Conservation (phyloP, 2,797 vertebrate species). For the Sciaenops ocellatus region DNA sequence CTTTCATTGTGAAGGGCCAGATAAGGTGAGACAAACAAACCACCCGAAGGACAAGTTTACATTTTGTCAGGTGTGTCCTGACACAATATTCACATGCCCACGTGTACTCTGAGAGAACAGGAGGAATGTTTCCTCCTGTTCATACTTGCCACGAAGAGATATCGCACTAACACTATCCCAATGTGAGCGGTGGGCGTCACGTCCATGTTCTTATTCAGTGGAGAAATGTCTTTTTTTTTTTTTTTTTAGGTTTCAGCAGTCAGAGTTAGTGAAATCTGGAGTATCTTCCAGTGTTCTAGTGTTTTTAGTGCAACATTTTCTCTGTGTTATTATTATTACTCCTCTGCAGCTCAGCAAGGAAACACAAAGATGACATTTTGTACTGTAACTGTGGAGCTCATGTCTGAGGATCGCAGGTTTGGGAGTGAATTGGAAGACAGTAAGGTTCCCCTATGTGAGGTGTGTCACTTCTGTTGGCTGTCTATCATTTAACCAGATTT, state of each 20-base stretch:
- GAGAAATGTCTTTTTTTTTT: too few species aligned
- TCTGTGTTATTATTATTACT: too few species aligned
- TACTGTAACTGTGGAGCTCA: too few species aligned
- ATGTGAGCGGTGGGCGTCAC: too few species aligned
- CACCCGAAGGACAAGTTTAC: background rate
- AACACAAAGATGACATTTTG: too few species aligned
- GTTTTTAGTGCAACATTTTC: too few species aligned
- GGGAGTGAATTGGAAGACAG: background rate
- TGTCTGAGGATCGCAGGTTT: background rate
- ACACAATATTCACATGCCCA: background rate
- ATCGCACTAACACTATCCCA: background rate
- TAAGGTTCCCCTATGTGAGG: background rate
- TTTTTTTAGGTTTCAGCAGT: background rate
- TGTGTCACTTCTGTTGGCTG: background rate
- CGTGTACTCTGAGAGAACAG: background rate
- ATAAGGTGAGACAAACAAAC: background rate
- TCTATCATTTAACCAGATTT: too few species aligned
- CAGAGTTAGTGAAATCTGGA: background rate
- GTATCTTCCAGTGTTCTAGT: background rate
- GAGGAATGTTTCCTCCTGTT: slow-evolving; percentile 6
- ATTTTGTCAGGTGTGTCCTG: background rate
- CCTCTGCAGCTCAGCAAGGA: too few species aligned
- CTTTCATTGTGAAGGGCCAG: too few species aligned
- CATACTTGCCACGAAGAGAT: background rate
- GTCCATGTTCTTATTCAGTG: background rate